phyloP scores from a whole-genome alignment of 2,797 vertebrate genomes.

The Synanceia verrucosa region DNA sequence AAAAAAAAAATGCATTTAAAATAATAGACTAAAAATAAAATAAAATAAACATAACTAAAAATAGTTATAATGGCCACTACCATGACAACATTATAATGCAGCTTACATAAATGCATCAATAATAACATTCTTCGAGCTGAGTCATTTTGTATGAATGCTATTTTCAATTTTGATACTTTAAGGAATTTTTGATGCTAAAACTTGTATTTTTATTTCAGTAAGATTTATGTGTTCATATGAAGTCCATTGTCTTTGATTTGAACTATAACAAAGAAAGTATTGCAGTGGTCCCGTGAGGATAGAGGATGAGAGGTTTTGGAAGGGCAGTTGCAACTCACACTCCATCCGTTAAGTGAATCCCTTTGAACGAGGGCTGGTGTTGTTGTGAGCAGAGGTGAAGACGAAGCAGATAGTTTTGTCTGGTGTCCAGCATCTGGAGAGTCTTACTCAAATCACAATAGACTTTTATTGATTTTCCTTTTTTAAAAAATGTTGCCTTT shows the following conservation, averaged over 20 bases:
- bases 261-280: background rate
- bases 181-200: background rate
- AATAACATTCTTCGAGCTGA: too few relatives aligned
- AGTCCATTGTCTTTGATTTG: background rate
- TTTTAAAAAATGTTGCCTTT: slow-evolving; percentile 53
- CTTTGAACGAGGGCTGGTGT: slow-evolving; percentile 43
- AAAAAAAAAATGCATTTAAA: background rate
- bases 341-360: slow-evolving; percentile 42
- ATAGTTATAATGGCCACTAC: too few relatives aligned
- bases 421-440: slow-evolving; percentile 61
- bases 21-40: background rate
- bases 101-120: too few relatives aligned
- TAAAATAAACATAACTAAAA: too few relatives aligned
- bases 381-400: slow-evolving; percentile 41
- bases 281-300: slow-evolving; percentile 1
- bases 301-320: slow-evolving; percentile 41
- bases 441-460: slow-evolving; percentile 53
- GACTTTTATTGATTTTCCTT: slow-evolving; percentile 68
- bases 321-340: slow-evolving; percentile 42
- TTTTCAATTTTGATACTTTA: background rate
- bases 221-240: background rate
- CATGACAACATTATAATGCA: too few relatives aligned
- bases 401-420: slow-evolving; percentile 42
- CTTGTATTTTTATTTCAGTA: background rate
- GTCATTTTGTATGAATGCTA: background rate